Conservation (phyloP, 2,888 invertebrate genomes). For the Frankliniella fusca region DNA sequence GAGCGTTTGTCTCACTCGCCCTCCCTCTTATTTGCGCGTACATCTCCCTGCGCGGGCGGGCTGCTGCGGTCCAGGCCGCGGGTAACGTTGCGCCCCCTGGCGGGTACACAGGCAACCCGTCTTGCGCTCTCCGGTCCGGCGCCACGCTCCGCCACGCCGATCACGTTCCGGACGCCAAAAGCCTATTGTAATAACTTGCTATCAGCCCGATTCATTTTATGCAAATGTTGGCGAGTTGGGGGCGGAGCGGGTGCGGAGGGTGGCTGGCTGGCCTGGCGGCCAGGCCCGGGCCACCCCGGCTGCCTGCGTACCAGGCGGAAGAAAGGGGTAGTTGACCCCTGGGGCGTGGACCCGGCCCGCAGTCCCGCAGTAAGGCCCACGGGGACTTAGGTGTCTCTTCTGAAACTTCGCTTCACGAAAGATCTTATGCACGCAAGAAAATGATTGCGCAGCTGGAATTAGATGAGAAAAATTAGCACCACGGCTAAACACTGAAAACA, state of each 20-base stretch:
- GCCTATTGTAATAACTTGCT: background rate
- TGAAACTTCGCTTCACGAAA: no score
- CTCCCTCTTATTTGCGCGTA: background rate
- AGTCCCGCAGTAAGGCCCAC: background rate
- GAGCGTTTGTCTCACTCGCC: background rate
- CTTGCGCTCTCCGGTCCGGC: background rate
- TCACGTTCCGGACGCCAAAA: background rate
- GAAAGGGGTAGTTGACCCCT: background rate
- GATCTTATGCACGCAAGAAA: no score
- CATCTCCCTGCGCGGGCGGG: no score
- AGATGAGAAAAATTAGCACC: no score
- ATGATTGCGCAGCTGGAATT: no score
- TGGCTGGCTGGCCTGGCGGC: background rate
- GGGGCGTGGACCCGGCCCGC: background rate
- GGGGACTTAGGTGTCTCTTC: no score
- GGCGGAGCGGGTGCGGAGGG: background rate
- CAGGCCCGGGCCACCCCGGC: background rate
- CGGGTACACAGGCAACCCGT: background rate
- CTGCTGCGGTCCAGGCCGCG: background rate
- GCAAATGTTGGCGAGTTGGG: background rate
- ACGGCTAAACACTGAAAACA: no score
- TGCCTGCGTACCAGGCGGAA: background rate
- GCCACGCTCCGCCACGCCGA: no score
- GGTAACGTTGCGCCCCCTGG: background rate
- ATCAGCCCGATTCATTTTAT: slow-evolving; percentile 6